Conservation (phyloP, 2,888 invertebrate genomes). For the Cylindroiulus punctatus region DNA sequence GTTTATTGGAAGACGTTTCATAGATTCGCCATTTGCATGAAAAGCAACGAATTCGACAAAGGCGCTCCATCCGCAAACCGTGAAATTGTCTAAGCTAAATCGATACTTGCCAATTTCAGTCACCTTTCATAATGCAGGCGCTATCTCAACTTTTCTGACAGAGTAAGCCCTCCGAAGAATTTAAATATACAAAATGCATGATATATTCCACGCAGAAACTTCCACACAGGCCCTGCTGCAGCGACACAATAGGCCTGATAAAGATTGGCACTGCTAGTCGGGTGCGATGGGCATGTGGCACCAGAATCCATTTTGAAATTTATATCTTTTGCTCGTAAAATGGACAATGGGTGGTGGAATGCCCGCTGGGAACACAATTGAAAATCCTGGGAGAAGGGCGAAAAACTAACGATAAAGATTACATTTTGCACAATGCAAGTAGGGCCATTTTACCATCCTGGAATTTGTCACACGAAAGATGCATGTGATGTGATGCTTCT, state of each 20-base stretch:
- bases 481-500: not conserved
- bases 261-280: conserved; percentile 4
- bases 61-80: conserved; percentile 22
- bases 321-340: conserved; percentile 22
- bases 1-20: conserved; percentile 20
- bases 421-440: not conserved
- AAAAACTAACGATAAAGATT: not conserved
- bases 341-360: not conserved
- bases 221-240: not conserved
- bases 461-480: not conserved
- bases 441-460: not conserved
- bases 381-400: not conserved
- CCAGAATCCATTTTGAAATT: conserved; percentile 22
- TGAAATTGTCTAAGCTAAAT: conserved; percentile 31
- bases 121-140: not conserved
- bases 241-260: conserved; percentile 12
- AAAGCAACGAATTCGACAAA: conserved; percentile 29
- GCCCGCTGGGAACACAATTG: not conserved
- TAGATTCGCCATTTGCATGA: conserved; percentile 37
- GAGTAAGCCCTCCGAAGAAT: conserved; percentile 20
- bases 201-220: conserved; percentile 17
- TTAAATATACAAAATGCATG: conserved; percentile 37
- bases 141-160: conserved; percentile 38
- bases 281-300: not conserved
- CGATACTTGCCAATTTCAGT: conserved; percentile 42